Evolutionary conservation across 2,888 invertebrate genomes (phyloP), one percentile per base, ranked within the genome.

Genomic region (Troilus luridus): DNA sequence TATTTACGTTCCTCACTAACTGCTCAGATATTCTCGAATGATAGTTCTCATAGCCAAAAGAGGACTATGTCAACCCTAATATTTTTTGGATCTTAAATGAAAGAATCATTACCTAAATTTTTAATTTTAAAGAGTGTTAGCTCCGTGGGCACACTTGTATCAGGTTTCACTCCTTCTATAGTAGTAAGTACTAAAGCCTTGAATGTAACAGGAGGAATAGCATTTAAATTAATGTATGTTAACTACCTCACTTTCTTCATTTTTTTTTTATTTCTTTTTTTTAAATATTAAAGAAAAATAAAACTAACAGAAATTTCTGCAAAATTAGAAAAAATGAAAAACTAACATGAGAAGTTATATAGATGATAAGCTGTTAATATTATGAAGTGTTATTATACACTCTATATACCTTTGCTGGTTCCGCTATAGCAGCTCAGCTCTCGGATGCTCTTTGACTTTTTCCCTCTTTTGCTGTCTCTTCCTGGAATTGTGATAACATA

Each of bases 341-440:
- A 89, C 54, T 64, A 41, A 24, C 27, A 72, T 90, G 90, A 90
- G 90, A 59, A 90, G 90, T 90, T 90, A 77, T 72, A 77, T 56
- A 72, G 90, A 90, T 41, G 24, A 77, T 58, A 85, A 85, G 85
- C 85, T 85, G 56, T 85, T 85, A 85, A 77, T 59, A 60, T 56
- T 58, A 90, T 72, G 58, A 90, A n/a, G 72, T 90, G 89, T 90
- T 89, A 91, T 91, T 92, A 91, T 92, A 91, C 92, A 92, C 93
- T 91, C 58, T 81, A 88, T 89, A 91, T 95, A 95, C 95, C 95
- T 95, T 95, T 95, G 94, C 94, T 94, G 93, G 94, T 94, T 94
- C 95, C 94, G 94, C 95, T 95, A 94, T 95, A 95, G 95, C 96
- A 96, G 95, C 95, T 96, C 94, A 96, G 95, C 94, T 95, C 95